These are phyloP conservation scores for Oxygymnocypris stewartii DNA, from an alignment of 2,113 vertebrate species.

Conservation along the genomic window DNA sequence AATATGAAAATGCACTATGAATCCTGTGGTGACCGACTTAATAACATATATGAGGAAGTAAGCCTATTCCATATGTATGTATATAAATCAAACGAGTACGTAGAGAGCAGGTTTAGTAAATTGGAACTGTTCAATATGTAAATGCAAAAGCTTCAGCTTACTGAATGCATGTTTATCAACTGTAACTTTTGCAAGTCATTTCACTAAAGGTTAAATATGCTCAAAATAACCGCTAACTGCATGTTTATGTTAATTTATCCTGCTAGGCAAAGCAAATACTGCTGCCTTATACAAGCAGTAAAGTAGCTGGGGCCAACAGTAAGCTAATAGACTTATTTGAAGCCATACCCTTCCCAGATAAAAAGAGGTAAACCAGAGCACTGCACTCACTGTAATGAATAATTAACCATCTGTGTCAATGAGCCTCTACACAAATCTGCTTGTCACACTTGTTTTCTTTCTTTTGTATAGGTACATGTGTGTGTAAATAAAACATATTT, in stretches of 20 bases:
- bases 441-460: not conserved
- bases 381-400: not conserved
- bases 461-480: not conserved
- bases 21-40: conserved; percentile 72
- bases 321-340: conserved; percentile 72
- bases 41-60: conserved; percentile 72
- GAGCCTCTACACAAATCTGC: not conserved
- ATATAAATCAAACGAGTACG: not conserved
- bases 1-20: conserved; percentile 61
- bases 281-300: conserved; percentile 59
- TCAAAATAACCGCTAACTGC: not conserved
- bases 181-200: not conserved
- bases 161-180: not conserved
- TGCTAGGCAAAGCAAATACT: conserved; percentile 61
- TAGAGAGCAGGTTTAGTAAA: not conserved
- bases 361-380: conserved; percentile 74
- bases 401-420: not conserved
- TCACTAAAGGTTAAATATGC: not conserved
- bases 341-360: conserved; percentile 77
- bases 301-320: conserved; percentile 38
- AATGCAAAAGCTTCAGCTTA: not conserved
- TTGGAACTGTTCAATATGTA: not conserved
- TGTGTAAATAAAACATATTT: not conserved
- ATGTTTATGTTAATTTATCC: not conserved
- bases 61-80: conserved; percentile 6